These are phyloP conservation scores for Xanthia togata DNA, from an alignment of 2,888 invertebrate species.

Conservation along the genomic window DNA sequence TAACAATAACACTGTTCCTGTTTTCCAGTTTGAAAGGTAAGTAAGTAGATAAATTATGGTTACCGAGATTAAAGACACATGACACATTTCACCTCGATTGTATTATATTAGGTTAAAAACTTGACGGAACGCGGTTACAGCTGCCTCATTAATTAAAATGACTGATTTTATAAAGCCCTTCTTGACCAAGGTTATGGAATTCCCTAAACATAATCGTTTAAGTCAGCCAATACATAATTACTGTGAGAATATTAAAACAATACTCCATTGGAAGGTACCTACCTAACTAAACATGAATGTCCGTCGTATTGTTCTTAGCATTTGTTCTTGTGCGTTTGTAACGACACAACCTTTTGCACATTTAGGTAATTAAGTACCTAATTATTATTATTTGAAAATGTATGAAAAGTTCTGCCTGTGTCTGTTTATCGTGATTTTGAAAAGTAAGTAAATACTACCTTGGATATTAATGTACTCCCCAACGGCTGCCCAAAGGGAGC, in stretches of 20 bases:
- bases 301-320: slow-evolving; percentile 34
- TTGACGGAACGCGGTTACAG: too few species aligned
- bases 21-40: too few species aligned
- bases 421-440: slow-evolving; percentile 41
- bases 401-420: slow-evolving; percentile 26
- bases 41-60: too few species aligned
- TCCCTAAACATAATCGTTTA: slow-evolving; percentile 16
- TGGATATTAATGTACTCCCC: not conserved
- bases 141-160: not conserved
- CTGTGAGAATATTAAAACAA: slow-evolving; percentile 55
- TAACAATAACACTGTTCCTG: too few species aligned
- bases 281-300: not conserved
- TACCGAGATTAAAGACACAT: too few species aligned
- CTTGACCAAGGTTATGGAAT: not conserved
- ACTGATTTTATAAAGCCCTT: not conserved
- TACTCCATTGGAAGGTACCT: not conserved
- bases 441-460: slow-evolving; percentile 53
- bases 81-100: too few species aligned
- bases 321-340: slow-evolving; percentile 17
- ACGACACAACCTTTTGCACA: not conserved
- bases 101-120: too few species aligned
- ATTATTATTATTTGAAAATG: slow-evolving; percentile 41
- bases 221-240: slow-evolving; percentile 17
- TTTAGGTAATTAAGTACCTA: slow-evolving; percentile 3
- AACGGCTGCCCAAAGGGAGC: too few species aligned